These are phyloP conservation scores for Melanaphis sacchari DNA, from an alignment of 1,140 invertebrate species.

Conservation along the genomic window DNA sequence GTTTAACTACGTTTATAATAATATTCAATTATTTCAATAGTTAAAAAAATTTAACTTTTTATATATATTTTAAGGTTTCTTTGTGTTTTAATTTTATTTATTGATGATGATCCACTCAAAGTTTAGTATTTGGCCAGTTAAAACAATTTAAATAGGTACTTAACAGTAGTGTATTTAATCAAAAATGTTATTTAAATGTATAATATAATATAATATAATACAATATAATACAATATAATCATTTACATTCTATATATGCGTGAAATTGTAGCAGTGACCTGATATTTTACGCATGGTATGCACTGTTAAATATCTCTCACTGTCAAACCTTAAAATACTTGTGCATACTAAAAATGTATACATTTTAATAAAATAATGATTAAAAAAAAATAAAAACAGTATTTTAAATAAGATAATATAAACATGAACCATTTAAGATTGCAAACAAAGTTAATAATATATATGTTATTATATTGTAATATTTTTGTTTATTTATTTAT, in stretches of 20 bases:
- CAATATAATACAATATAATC: no score
- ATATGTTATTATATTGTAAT: neutral
- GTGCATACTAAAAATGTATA: no score
- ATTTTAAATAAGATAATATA: neutral
- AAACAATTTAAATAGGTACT: neutral
- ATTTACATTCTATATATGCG: neutral
- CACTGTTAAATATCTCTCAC: no score
- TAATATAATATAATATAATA: no score
- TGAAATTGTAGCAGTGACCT: neutral
- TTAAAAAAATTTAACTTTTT: neutral
- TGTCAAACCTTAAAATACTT: no score
- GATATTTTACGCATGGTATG: no score
- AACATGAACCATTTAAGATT: neutral
- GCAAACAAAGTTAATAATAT: neutral
- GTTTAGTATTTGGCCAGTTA: neutral
- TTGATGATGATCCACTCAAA: neutral
- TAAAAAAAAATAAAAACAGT: neutral
- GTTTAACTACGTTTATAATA: neutral
- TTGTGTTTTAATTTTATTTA: neutral
- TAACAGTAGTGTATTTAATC: neutral
- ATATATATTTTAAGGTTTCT: neutral
- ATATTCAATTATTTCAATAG: neutral
- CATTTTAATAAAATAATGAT: neutral
- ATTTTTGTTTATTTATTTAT: no score
- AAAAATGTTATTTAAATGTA: neutral